phyloP scores from a whole-genome alignment of 2,113 vertebrate genomes.

The Penelope pileata region DNA sequence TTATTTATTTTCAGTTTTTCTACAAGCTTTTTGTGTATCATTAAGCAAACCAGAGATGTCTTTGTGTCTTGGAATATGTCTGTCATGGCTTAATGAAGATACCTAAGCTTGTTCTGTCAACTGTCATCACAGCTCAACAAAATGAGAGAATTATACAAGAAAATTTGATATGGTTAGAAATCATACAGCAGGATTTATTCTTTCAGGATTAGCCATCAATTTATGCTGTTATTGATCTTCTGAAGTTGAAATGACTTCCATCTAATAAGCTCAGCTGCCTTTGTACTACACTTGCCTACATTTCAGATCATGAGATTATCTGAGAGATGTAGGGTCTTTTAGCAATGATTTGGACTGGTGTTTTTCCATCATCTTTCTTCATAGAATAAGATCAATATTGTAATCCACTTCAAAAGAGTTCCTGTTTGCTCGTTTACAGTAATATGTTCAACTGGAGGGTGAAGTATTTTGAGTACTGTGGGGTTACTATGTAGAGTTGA shows the following conservation, averaged over 20 bases:
- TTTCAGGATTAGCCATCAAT: neutral
- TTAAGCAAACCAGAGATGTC: neutral
- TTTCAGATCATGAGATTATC: neutral
- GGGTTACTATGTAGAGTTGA: neutral
- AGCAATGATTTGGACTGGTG: neutral
- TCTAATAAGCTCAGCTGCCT: neutral
- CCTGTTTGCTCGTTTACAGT: neutral
- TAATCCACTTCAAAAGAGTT: neutral
- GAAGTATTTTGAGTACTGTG: neutral
- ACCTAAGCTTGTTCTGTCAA: neutral
- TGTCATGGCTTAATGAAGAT: neutral
- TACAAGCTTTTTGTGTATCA: neutral
- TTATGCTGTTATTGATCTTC: neutral
- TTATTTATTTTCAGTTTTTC: neutral
- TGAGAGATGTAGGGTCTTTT: neutral
- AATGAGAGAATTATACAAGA: neutral
- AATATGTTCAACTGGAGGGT: neutral
- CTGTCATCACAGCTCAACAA: neutral
- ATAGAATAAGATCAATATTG: neutral
- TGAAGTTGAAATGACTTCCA: neutral
- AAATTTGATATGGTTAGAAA: neutral
- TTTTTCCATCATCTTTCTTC: neutral
- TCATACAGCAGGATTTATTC: neutral
- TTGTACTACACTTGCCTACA: neutral
- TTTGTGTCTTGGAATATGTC: neutral